Evolutionary conservation across 2,113 vertebrate genomes (phyloP).

Genomic region (Pollachius pollachius): DNA sequence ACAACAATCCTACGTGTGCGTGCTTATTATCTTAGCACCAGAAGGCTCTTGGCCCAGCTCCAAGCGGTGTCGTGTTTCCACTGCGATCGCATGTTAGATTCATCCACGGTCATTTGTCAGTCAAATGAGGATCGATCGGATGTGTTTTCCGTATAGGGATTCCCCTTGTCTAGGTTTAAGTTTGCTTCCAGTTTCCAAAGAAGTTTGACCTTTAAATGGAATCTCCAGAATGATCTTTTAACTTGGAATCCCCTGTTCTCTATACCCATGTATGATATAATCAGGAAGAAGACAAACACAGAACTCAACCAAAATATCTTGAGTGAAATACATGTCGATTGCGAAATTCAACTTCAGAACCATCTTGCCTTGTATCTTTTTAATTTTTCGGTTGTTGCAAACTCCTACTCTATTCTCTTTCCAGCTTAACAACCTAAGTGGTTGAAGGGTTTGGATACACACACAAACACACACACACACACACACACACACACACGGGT

Average conservation of each 20-base stretch:
- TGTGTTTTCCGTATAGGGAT: neutral
- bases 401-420: too few species aligned
- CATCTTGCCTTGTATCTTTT: too few species aligned
- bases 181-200: conserved; percentile 7
- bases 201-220: neutral
- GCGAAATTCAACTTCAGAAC: too few species aligned
- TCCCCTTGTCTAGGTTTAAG: neutral
- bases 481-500: conserved; percentile 2
- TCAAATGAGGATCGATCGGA: conserved; percentile 29
- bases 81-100: conserved; percentile 26
- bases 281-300: too few species aligned
- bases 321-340: too few species aligned
- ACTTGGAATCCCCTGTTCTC: neutral
- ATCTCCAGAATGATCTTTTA: neutral
- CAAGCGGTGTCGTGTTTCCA: conserved; percentile 9
- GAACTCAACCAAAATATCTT: too few species aligned
- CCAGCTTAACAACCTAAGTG: too few species aligned
- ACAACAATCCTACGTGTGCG: neutral
- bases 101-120: conserved; percentile 24
- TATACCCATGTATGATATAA: neutral
- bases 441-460: too few species aligned
- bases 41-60: neutral
- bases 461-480: too few species aligned
- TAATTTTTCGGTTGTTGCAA: too few species aligned
- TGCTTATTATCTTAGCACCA: neutral